Conservation (phyloP, 2,113 vertebrate species). For the Lycocorax pyrrhopterus region DNA sequence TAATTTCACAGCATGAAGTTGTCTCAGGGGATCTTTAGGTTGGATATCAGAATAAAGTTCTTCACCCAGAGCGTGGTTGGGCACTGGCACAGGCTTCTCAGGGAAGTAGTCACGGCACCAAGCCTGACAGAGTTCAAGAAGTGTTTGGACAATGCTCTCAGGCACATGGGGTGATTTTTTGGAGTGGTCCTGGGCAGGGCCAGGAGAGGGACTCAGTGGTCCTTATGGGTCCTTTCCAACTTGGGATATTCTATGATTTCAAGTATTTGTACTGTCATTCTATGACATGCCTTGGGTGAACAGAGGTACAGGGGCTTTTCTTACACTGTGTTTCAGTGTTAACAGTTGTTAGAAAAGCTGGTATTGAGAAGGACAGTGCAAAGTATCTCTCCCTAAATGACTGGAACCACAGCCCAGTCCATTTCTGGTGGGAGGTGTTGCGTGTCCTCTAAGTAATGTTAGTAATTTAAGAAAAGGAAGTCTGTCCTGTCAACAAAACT, state of each 20-base stretch:
- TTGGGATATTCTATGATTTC: fast-evolving
- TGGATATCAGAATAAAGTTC: neutral
- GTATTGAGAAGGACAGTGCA: neutral
- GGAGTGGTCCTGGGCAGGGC: neutral
- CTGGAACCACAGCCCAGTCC: neutral
- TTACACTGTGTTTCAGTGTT: neutral
- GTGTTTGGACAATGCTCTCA: neutral
- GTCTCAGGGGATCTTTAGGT: neutral
- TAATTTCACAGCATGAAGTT: neutral
- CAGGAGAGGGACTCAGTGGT: neutral
- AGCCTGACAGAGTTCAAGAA: neutral
- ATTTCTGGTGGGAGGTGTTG: neutral
- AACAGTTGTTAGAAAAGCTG: neutral
- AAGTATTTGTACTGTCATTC: fast-evolving
- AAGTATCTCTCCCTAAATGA: neutral
- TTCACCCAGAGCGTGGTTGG: neutral
- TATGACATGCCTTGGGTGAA: neutral
- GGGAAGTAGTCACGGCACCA: neutral
- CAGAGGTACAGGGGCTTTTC: neutral
- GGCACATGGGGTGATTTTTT: neutral
- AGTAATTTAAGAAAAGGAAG: neutral
- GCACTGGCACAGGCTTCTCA: neutral
- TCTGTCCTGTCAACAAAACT: neutral
- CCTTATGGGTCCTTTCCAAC: neutral
- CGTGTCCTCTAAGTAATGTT: neutral